phyloP scores from a whole-genome alignment of 2,113 vertebrate species.

The Callorhinus ursinus region DNA sequence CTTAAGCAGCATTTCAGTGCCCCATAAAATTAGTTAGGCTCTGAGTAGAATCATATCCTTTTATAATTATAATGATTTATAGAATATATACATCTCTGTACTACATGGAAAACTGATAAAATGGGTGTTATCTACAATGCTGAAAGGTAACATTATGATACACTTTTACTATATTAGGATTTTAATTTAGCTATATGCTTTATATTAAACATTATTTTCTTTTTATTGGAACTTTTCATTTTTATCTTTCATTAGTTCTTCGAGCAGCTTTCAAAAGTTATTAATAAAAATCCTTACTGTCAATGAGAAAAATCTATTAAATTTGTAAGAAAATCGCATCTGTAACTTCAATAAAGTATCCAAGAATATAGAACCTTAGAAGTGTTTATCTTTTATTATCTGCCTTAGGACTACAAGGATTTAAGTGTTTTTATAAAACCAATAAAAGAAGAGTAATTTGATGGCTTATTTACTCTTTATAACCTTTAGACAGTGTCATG shows the following conservation, averaged over 20 bases:
- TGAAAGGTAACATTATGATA: constrained; percentile 23
- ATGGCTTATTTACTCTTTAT: constrained; percentile 93
- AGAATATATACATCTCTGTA: not conserved
- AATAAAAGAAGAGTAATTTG: constrained; percentile 95
- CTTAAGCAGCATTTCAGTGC: constrained; percentile 48
- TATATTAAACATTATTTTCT: constrained; percentile 58
- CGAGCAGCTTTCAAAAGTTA: constrained; percentile 77
- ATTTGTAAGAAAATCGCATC: constrained; percentile 72
- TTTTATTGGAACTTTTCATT: constrained; percentile 63
- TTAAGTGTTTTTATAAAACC: constrained; percentile 90
- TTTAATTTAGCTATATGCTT: constrained; percentile 57
- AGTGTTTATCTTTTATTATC: constrained; percentile 89
- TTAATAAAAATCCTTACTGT: constrained; percentile 70
- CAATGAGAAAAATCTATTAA: constrained; percentile 70
- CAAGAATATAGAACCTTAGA: constrained; percentile 83
- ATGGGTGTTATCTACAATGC: not conserved
- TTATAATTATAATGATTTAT: constrained; percentile 44
- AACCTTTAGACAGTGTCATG: constrained; percentile 94
- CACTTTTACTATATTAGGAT: not conserved
- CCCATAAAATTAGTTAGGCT: constrained; percentile 42
- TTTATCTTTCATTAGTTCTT: constrained; percentile 46
- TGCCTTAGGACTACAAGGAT: constrained; percentile 94
- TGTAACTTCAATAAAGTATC: constrained; percentile 81
- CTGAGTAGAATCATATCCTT: constrained; percentile 5
- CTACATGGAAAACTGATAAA: constrained; percentile 12